phyloP scores from a whole-genome alignment of 1,140 invertebrate species.

The Cryptotermes secundus region DNA sequence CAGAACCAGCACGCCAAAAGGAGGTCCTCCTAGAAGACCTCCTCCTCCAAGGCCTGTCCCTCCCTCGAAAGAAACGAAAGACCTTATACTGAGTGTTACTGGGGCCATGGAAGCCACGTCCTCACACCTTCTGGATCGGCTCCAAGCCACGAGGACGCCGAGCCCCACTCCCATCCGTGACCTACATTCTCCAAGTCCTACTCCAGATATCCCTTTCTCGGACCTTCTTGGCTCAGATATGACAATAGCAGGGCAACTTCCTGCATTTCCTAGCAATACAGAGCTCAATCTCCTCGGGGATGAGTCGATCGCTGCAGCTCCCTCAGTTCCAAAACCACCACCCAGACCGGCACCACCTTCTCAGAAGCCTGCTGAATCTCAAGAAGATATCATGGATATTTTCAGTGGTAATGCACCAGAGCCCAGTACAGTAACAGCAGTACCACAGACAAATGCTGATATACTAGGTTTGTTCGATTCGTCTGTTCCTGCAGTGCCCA shows the following conservation, averaged over 20 bases:
- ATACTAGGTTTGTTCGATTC: slow-evolving; percentile 48
- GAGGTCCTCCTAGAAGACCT: slow-evolving; percentile 39
- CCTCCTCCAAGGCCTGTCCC: slow-evolving; percentile 52
- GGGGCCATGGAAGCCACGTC: slow-evolving; percentile 86
- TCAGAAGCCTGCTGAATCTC: slow-evolving; percentile 15
- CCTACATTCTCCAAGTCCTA: slow-evolving; percentile 79
- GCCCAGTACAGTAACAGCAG: slow-evolving; percentile 27
- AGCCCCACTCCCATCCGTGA: slow-evolving; percentile 78
- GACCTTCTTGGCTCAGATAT: background rate
- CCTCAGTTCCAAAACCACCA: background rate
- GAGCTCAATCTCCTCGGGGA: background rate
- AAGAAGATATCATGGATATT: slow-evolving; percentile 35
- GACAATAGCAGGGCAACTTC: background rate
- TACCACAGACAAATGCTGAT: slow-evolving; percentile 42
- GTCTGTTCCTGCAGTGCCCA: background rate
- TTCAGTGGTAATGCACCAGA: slow-evolving; percentile 27
- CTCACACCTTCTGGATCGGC: slow-evolving; percentile 75
- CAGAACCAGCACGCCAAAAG: background rate
- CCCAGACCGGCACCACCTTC: background rate
- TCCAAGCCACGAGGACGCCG: slow-evolving; percentile 77
- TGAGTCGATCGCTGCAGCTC: background rate
- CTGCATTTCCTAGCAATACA: background rate
- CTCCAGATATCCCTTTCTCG: slow-evolving; percentile 62
- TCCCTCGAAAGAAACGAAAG: slow-evolving; percentile 74
- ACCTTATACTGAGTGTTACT: slow-evolving; percentile 80